A percentile compares a stretch with the other conserved stretches of the same genome.
These are phyloP conservation scores for Acronicta alni DNA, from an alignment of 2,888 invertebrate species.

Conservation along the genomic window DNA sequence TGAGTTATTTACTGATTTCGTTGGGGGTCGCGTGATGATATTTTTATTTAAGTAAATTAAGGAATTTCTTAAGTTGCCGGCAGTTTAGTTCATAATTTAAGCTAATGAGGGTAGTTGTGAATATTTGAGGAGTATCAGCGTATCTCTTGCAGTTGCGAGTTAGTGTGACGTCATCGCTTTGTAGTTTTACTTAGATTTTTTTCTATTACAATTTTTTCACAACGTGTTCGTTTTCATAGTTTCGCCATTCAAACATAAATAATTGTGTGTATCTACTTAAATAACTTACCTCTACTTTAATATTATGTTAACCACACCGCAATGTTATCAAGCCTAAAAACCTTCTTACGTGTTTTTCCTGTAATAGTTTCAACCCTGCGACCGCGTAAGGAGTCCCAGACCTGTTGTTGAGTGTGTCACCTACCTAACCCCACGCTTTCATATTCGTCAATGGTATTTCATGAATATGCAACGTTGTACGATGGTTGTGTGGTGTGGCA, in stretches of 20 bases:
- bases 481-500: constrained; percentile 25
- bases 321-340: constrained; percentile 1
- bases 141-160: constrained; percentile 2
- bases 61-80: constrained; percentile 11
- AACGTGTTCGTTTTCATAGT: too few relatives aligned
- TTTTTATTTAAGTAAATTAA: constrained; percentile 43
- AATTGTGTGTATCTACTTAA: too few relatives aligned
- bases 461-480: constrained; percentile 69
- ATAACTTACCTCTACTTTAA: too few relatives aligned
- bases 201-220: too few relatives aligned
- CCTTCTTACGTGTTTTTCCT: constrained; percentile 8
- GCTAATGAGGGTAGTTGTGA: constrained; percentile 37
- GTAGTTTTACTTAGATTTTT: neutral
- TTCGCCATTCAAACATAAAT: too few relatives aligned
- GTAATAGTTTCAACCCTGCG: constrained; percentile 36
- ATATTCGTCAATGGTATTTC: constrained; percentile 75
- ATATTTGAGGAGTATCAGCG: constrained; percentile 21
- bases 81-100: constrained; percentile 34
- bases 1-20: constrained; percentile 75
- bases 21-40: constrained; percentile 50
- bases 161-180: constrained; percentile 1
- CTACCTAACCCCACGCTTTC: constrained; percentile 63
- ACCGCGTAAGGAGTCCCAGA: constrained; percentile 48
- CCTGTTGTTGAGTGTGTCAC: constrained; percentile 41
- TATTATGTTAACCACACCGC: neutral